Conservation (phyloP, 2,113 vertebrate species). For the Sinosuthora webbiana region DNA sequence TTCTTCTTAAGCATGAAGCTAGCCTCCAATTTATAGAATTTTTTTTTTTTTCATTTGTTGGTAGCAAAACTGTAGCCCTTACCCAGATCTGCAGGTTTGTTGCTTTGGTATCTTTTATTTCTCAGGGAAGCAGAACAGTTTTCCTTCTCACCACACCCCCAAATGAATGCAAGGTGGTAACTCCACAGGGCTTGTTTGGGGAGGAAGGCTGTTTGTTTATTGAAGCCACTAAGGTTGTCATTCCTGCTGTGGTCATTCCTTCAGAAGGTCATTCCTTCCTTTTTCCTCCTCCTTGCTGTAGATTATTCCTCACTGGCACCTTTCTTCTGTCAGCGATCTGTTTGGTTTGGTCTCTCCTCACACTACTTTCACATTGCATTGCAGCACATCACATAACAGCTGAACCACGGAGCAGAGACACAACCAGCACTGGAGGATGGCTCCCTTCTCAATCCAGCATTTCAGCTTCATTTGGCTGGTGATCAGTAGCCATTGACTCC, state of each 20-base stretch:
- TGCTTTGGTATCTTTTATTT: background rate
- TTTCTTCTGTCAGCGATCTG: background rate
- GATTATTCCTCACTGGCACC: background rate
- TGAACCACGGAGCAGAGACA: background rate
- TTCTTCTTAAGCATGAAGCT: background rate
- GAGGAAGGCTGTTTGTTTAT: background rate
- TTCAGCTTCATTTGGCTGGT: background rate
- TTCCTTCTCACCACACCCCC: background rate
- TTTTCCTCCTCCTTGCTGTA: background rate
- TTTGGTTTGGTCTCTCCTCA: background rate
- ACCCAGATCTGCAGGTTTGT: background rate
- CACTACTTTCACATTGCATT: background rate
- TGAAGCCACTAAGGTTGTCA: background rate
- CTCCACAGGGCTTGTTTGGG: background rate
- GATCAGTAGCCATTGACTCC: background rate
- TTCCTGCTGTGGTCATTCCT: background rate
- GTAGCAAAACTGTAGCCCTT: background rate
- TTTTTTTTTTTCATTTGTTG: background rate
- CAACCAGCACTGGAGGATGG: background rate
- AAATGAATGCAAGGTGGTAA: background rate
- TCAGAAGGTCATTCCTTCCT: background rate
- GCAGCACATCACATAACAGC: background rate
- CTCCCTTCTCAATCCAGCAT: background rate
- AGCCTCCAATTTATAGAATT: background rate
- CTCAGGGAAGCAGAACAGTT: background rate